Evolutionary conservation across 1,140 invertebrate genomes (phyloP).

Genomic region (Triops cancriformis): DNA sequence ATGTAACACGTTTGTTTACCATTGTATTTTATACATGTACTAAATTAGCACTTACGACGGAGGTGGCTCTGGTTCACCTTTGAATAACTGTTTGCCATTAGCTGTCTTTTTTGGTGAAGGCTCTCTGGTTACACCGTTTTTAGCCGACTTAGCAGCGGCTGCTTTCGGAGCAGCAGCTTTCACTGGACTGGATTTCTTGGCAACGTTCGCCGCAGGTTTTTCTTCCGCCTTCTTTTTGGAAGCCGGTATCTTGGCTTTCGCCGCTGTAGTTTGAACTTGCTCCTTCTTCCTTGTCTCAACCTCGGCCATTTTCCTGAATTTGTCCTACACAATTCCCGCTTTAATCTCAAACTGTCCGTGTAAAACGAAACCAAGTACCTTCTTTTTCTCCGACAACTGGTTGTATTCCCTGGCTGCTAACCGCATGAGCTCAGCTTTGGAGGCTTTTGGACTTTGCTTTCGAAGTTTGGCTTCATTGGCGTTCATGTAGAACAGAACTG

Average conservation of each 20-base stretch:
- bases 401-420: not conserved
- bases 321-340: not conserved
- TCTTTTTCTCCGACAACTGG: not conserved
- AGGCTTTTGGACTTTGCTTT: slow-evolving; percentile 22
- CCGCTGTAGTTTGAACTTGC: not conserved
- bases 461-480: slow-evolving; percentile 10
- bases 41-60: slow-evolving; percentile 37
- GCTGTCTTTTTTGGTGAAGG: slow-evolving; percentile 10
- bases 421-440: slow-evolving; percentile 10
- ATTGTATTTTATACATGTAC: slow-evolving; percentile 17
- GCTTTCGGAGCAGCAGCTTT: not conserved
- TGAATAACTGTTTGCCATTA: slow-evolving; percentile 31
- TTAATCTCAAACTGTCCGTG: not conserved
- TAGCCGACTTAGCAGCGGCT: slow-evolving; percentile 12
- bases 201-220: slow-evolving; percentile 22
- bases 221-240: slow-evolving; percentile 23
- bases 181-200: not conserved
- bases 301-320: not conserved
- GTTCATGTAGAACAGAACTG: slow-evolving; percentile 14
- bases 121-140: slow-evolving; percentile 14
- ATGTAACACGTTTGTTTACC: too few relatives aligned
- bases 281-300: not conserved
- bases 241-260: slow-evolving; percentile 8
- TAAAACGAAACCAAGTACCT: not conserved
- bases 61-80: slow-evolving; percentile 40